Conservation (phyloP, 2,113 vertebrate genomes). For the Merops nubicus region DNA sequence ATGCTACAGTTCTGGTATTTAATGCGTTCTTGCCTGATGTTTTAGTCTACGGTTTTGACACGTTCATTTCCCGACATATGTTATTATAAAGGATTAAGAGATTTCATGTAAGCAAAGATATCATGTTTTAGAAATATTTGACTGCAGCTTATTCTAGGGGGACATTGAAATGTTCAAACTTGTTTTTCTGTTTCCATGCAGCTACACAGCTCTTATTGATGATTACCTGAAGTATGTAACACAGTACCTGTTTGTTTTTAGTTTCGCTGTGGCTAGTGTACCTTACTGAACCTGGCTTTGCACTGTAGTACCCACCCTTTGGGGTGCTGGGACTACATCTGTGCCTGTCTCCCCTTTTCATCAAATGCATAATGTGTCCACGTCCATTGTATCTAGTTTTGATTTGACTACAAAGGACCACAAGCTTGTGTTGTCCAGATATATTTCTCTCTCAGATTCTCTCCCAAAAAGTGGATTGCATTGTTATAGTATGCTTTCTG, state of each 20-base stretch:
- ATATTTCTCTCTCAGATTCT: not conserved
- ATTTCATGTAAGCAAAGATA: not conserved
- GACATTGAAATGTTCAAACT: not conserved
- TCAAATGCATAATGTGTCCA: fast-evolving
- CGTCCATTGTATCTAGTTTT: not conserved
- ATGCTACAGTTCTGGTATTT: not conserved
- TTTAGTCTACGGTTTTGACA: not conserved
- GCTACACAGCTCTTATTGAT: fast-evolving
- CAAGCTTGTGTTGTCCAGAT: not conserved
- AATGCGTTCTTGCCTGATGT: not conserved
- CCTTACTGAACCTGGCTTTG: not conserved
- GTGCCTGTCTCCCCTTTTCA: not conserved
- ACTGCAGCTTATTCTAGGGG: not conserved
- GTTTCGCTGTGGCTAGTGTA: not conserved
- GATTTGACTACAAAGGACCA: not conserved
- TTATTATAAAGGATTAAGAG: not conserved
- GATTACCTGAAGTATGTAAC: not conserved
- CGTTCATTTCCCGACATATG: not conserved
- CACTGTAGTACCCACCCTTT: not conserved
- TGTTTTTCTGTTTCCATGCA: not conserved
- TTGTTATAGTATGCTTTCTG: not conserved
- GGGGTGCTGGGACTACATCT: not conserved
- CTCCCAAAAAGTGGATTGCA: not conserved
- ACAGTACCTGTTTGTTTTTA: not conserved
- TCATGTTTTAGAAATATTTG: not conserved